Evolutionary conservation across 2,888 invertebrate species (phyloP).

Genomic region (Drepana falcataria): DNA sequence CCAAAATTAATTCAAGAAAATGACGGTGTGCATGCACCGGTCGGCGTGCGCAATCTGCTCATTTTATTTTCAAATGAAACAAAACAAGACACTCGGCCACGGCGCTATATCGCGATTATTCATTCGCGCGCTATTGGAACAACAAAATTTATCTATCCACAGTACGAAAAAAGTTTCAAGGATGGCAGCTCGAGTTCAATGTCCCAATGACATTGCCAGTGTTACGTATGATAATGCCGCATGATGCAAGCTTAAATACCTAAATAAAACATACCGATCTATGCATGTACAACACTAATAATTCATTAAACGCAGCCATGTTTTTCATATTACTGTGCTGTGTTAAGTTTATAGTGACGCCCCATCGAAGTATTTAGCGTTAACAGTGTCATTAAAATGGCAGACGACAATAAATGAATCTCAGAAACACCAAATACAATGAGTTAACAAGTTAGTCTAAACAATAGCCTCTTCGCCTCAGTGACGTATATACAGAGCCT

Average conservation of each 20-base stretch:
- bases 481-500: neutral
- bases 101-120: constrained; percentile 6
- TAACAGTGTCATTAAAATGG: too few relatives aligned
- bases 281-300: constrained; percentile 18
- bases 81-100: neutral
- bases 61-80: constrained; percentile 1
- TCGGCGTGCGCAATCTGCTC: neutral
- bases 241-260: constrained; percentile 43
- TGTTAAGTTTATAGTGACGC: too few relatives aligned
- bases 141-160: constrained; percentile 25
- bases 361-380: too few relatives aligned
- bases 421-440: too few relatives aligned
- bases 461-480: neutral
- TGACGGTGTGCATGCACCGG: neutral
- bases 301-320: neutral
- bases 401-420: too few relatives aligned
- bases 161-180: constrained; percentile 62
- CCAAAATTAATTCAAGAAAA: neutral
- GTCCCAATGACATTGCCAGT: constrained; percentile 65
- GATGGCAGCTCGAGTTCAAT: constrained; percentile 57
- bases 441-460: neutral
- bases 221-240: constrained; percentile 42
- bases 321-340: too few relatives aligned
- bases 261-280: constrained; percentile 16
- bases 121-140: constrained; percentile 9